Evolutionary conservation across 37 sponge, comb jelly and placozoan genomes (phyloP).

Genomic region (Hexactinellida sp.): DNA sequence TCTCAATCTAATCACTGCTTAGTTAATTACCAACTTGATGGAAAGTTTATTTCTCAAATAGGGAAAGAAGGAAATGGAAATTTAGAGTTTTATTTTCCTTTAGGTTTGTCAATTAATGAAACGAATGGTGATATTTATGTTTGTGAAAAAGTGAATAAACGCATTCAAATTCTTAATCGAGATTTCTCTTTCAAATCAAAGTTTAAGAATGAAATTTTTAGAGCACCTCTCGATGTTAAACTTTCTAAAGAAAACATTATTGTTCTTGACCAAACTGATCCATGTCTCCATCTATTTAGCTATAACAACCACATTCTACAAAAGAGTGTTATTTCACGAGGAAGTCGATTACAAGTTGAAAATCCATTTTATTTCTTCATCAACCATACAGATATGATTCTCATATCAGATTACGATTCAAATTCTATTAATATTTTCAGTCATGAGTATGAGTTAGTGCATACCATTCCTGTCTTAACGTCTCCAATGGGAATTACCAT

Average conservation of each 20-base stretch:
- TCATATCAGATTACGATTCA: neutral
- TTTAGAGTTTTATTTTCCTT: neutral
- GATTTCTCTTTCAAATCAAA: neutral
- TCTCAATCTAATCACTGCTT: neutral
- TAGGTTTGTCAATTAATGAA: neutral
- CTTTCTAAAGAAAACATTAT: neutral
- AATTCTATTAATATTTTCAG: neutral
- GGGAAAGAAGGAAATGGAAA: constrained; percentile 2
- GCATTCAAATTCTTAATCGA: neutral
- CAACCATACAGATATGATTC: neutral
- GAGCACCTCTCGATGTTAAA: neutral
- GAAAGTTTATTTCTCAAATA: neutral
- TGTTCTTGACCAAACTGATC: neutral
- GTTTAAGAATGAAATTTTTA: neutral
- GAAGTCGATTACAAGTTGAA: neutral
- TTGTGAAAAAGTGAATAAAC: neutral
- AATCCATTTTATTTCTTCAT: neutral
- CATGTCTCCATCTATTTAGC: neutral
- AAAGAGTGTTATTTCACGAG: constrained; percentile 1
- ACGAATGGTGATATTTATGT: neutral
- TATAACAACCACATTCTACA: neutral
- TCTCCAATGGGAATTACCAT: neutral
- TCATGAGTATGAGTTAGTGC: neutral
- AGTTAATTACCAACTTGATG: neutral
- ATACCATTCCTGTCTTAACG: neutral